These are phyloP conservation scores for Chymomyza amoena DNA, from an alignment of 2,888 invertebrate species.

Conservation along the genomic window DNA sequence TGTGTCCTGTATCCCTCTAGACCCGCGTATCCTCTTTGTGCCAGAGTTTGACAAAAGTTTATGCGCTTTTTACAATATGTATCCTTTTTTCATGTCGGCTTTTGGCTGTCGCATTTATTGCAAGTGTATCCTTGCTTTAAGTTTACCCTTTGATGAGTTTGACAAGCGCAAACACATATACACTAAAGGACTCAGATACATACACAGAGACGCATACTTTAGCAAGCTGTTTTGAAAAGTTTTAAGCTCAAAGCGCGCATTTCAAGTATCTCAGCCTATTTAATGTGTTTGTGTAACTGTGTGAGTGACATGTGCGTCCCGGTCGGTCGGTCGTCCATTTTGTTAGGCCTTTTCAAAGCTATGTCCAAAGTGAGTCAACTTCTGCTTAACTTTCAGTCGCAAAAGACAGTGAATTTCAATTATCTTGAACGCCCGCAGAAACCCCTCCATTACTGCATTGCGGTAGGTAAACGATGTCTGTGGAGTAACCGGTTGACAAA, in stretches of 20 bases:
- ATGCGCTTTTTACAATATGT: slow-evolving; percentile 60
- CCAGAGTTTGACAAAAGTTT: slow-evolving; percentile 39
- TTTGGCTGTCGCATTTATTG: slow-evolving; percentile 49
- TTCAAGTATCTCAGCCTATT: not conserved
- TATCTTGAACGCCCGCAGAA: slow-evolving; percentile 12
- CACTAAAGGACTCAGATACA: not conserved
- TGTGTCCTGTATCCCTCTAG: not conserved
- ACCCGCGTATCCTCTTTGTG: not conserved
- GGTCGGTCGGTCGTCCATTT: slow-evolving; percentile 21
- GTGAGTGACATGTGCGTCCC: slow-evolving; percentile 3
- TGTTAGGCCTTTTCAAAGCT: slow-evolving; percentile 21
- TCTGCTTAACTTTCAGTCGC: slow-evolving; percentile 36
- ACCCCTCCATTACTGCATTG: not conserved
- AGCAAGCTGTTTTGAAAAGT: slow-evolving; percentile 18
- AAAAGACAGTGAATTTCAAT: slow-evolving; percentile 43
- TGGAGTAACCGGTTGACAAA: not conserved
- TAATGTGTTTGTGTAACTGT: not conserved
- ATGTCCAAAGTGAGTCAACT: slow-evolving; percentile 13
- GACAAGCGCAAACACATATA: slow-evolving; percentile 7
- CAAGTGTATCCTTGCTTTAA: slow-evolving; percentile 21
- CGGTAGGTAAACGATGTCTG: not conserved
- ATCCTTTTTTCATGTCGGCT: slow-evolving; percentile 62
- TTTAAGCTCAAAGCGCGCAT: slow-evolving; percentile 17
- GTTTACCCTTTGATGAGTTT: not conserved
- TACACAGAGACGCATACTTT: not conserved